A percentile compares a stretch with the other conserved stretches of the same genome.
phyloP scores from a whole-genome alignment of 1,140 invertebrate genomes.

The Gerris buenoi region DNA sequence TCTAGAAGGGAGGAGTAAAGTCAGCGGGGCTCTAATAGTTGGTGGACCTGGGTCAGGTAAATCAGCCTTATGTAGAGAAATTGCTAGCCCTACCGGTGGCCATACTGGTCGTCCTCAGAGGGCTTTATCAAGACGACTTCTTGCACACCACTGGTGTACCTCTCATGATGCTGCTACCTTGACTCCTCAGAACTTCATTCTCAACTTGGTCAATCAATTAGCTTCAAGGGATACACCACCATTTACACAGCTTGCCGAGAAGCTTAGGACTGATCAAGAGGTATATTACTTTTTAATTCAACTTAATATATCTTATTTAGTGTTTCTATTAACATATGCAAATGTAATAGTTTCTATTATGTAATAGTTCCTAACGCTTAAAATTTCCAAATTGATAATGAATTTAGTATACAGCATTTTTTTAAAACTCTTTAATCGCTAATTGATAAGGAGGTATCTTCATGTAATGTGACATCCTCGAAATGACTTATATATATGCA shows the following conservation, averaged over 20 bases:
- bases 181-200: conserved; percentile 67
- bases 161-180: conserved; percentile 43
- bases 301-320: too few species aligned
- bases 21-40: conserved; percentile 65
- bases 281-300: too few species aligned
- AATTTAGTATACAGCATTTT: too few species aligned
- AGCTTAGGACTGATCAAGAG: conserved; percentile 55
- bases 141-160: conserved; percentile 73
- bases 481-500: too few species aligned
- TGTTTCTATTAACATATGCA: too few species aligned
- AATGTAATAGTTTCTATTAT: too few species aligned
- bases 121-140: conserved; percentile 52
- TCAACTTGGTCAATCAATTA: conserved; percentile 62
- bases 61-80: conserved; percentile 66
- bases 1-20: conserved; percentile 61
- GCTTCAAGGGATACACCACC: conserved; percentile 29
- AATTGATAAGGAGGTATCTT: too few species aligned
- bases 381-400: too few species aligned
- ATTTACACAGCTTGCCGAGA: conserved; percentile 67
- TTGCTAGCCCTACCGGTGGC: conserved; percentile 53
- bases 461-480: too few species aligned
- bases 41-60: conserved; percentile 81
- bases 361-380: too few species aligned
- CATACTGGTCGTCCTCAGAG: conserved; percentile 49
- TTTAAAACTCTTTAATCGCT: too few species aligned